Percentiles rank a stretch among this genome's conserved stretches.
Conservation (phyloP, 2,888 invertebrate species). For the Mycalesis mineus region DNA sequence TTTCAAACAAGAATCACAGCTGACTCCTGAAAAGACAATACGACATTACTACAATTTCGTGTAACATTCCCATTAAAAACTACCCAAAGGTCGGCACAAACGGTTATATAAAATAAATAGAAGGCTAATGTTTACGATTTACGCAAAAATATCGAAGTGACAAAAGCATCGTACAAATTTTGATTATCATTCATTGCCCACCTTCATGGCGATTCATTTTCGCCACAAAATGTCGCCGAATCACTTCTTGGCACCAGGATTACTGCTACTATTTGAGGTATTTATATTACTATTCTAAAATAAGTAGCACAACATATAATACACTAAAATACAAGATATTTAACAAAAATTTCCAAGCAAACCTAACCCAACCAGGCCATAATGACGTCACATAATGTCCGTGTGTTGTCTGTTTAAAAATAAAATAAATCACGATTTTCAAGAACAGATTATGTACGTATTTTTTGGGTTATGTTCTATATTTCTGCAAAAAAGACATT, state of each 20-base stretch:
- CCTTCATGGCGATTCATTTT: slow-evolving; percentile 98
- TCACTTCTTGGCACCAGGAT: slow-evolving; percentile 71
- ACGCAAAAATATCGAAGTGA: slow-evolving; percentile 62
- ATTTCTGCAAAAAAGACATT: too few species aligned
- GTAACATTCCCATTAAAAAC: slow-evolving; percentile 25
- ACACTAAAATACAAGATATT: slow-evolving; percentile 80
- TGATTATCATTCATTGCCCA: slow-evolving; percentile 82
- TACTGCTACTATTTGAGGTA: slow-evolving; percentile 71
- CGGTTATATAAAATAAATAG: slow-evolving; percentile 7
- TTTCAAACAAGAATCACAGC: slow-evolving; percentile 99
- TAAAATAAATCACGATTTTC: slow-evolving; percentile 12
- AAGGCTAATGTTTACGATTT: slow-evolving; percentile 41
- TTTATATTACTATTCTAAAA: slow-evolving; percentile 75
- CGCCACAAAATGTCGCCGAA: slow-evolving; percentile 70
- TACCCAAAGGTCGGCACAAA: slow-evolving; percentile 21
- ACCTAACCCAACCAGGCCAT: slow-evolving; percentile 85
- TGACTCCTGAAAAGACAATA: slow-evolving; percentile 89
- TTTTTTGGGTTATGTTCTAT: background rate
- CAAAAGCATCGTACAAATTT: slow-evolving; percentile 76
- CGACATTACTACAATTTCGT: slow-evolving; percentile 42
- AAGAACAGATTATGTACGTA: background rate
- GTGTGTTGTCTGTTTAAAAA: slow-evolving; percentile 38
- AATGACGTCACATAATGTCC: slow-evolving; percentile 78
- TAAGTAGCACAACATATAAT: slow-evolving; percentile 79
- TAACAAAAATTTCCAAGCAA: slow-evolving; percentile 83